These are phyloP conservation scores for Cataglyphis cursor DNA, from an alignment of 2,888 invertebrate species.

Conservation along the genomic window DNA sequence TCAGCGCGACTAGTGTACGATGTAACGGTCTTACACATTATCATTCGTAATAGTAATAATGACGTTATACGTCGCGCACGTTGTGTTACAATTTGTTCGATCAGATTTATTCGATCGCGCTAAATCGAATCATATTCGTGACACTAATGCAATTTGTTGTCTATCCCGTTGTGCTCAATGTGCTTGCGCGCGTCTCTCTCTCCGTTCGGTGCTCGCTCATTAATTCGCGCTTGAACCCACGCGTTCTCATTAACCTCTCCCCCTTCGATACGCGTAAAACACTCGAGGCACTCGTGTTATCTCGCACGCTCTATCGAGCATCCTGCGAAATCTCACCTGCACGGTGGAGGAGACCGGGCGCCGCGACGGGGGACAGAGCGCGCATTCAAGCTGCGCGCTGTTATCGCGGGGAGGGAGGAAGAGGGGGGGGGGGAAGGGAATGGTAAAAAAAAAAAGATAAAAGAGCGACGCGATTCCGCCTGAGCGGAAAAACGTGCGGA, in stretches of 20 bases:
- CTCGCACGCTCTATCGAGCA: conserved; percentile 32
- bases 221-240: conserved; percentile 31
- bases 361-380: conserved; percentile 13
- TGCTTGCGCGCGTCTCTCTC: not conserved
- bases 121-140: conserved; percentile 45
- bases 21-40: not conserved
- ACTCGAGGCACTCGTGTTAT: conserved; percentile 33
- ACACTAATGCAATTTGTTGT: conserved; percentile 45
- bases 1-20: not conserved
- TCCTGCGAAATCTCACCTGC: conserved; percentile 53
- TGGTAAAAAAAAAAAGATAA: not conserved
- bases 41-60: conserved; percentile 10
- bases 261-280: not conserved
- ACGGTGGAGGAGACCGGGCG: not conserved
- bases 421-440: not conserved
- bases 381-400: conserved; percentile 47
- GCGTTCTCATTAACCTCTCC: conserved; percentile 33
- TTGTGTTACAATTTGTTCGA: conserved; percentile 18
- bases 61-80: not conserved
- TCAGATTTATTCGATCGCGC: conserved; percentile 34
- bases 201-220: conserved; percentile 22
- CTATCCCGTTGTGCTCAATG: conserved; percentile 1
- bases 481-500: conserved; percentile 22
- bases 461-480: conserved; percentile 20
- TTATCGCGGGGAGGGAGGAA: not conserved